Conservation (phyloP, 1,140 invertebrate genomes). For the Brachionus plicatilis region DNA sequence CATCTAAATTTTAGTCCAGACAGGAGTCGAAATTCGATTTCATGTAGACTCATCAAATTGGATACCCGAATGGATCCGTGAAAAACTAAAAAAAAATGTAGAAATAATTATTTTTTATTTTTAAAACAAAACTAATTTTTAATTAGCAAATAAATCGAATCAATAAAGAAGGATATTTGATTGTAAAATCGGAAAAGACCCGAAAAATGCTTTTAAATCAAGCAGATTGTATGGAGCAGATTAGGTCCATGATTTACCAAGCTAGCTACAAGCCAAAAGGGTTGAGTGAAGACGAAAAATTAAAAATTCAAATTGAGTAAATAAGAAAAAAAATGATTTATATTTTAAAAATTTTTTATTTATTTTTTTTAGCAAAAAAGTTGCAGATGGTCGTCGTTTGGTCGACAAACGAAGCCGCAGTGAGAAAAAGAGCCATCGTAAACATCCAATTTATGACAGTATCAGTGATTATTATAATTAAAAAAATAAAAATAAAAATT, state of each 20-base stretch:
- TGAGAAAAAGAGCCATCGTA: conserved; percentile 5
- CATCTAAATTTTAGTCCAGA: conserved; percentile 62
- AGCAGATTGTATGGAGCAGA: conserved; percentile 39
- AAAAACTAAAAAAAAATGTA: conserved; percentile 68
- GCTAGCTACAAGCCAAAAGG: conserved; percentile 26
- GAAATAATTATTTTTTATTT: conserved; percentile 39
- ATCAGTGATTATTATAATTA: conserved; percentile 31
- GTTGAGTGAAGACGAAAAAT: conserved; percentile 10
- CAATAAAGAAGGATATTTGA: conserved; percentile 34
- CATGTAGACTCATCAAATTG: conserved; percentile 72
- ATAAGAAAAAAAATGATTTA: neutral
- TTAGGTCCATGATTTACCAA: conserved; percentile 25
- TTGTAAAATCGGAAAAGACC: conserved; percentile 21
- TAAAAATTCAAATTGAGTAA: conserved; percentile 40
- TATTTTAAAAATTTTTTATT: neutral
- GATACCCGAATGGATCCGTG: conserved; percentile 68
- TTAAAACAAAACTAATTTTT: neutral
- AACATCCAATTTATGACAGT: conserved; percentile 26
- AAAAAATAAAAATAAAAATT: neutral
- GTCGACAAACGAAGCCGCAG: neutral
- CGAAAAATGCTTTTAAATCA: conserved; percentile 22
- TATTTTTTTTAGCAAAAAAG: conserved; percentile 29
- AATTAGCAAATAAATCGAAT: conserved; percentile 35
- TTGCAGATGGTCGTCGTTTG: conserved; percentile 20
- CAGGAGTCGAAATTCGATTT: conserved; percentile 85